Evolutionary conservation across 2,888 invertebrate genomes (phyloP), one percentile per base, ranked within the genome.

Genomic region (Argyra leucocephala): DNA sequence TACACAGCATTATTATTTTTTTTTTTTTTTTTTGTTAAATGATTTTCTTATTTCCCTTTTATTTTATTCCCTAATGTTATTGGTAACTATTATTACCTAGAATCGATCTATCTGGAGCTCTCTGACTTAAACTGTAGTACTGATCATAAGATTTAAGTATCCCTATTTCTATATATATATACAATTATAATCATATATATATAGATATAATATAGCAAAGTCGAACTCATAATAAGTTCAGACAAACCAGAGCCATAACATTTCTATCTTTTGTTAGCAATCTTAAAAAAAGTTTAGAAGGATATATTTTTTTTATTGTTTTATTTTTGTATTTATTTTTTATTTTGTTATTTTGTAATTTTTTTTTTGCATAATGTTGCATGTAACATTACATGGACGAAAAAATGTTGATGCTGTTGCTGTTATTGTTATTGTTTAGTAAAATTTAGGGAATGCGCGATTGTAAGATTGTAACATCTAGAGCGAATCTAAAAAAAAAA

Each of bases 31-130:
- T 18, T 48, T 48, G 1, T 48, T 48, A 48, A 5, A 3, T 48
- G 1, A 18, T n/a, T 6, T 48, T 3, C 18, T 48, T 1, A 48
- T 48, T 48, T 15, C 48, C 48, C 18, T 48, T 48, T 48, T 18
- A 18, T 48, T 9, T 48, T 18, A 48, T 48, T 37, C 48, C 48
- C 48, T n/a, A 48, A 48, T 48, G n/a, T 48, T 48, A 48, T 48
- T 5, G 15, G 15, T 48, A 31, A 48, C n/a, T 48, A 48, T n/a
- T 48, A 48, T 48, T 48, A 15, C 48, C n/a, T 48, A 48, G 48
- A 48, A 48, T 48, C 48, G 48, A 48, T 48, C 48, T 48, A 48
- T 48, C 48, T 48, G 48, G 48, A 48, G 18, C 48, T 48, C n/a
- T 48, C 18, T 48, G 48, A 18, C 18, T 18, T 48, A 15, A 48